A percentile compares a stretch with the other conserved stretches of the same genome.
These are phyloP conservation scores for Erythrocercus mccallii DNA, from an alignment of 2,113 vertebrate species.

Conservation along the genomic window DNA sequence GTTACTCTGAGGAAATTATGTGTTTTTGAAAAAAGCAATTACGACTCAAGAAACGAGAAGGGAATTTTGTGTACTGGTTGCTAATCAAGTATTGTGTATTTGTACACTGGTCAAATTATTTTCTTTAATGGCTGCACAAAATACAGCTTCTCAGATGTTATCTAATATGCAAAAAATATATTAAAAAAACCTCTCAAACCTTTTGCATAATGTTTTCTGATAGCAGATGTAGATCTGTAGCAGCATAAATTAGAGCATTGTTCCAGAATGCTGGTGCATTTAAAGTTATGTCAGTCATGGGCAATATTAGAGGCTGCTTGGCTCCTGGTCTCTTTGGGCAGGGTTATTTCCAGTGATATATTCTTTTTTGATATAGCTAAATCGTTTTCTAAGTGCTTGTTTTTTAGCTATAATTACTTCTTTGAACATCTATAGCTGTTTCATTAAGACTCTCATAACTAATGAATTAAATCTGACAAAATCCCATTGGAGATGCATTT, in stretches of 20 bases:
- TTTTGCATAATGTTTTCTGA: constrained; percentile 8
- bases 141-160: neutral
- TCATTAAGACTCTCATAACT: constrained; percentile 14
- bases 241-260: constrained; percentile 16
- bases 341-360: neutral
- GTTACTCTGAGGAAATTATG: neutral
- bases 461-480: constrained; percentile 46
- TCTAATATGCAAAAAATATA: neutral
- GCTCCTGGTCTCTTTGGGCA: neutral
- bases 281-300: constrained; percentile 13
- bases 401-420: constrained; percentile 55
- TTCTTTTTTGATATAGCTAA: constrained; percentile 28
- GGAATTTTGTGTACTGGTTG: neutral
- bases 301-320: neutral
- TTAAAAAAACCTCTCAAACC: neutral
- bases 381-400: constrained; percentile 50
- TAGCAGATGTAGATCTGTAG: constrained; percentile 6
- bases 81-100: neutral
- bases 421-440: constrained; percentile 42
- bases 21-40: neutral
- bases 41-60: neutral
- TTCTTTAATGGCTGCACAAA: neutral
- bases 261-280: neutral
- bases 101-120: neutral
- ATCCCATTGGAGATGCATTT: constrained; percentile 35